Base-by-base conservation (phyloP, 2,797 vertebrate genomes). In the Chiroxiphia lanceolata region DNA sequence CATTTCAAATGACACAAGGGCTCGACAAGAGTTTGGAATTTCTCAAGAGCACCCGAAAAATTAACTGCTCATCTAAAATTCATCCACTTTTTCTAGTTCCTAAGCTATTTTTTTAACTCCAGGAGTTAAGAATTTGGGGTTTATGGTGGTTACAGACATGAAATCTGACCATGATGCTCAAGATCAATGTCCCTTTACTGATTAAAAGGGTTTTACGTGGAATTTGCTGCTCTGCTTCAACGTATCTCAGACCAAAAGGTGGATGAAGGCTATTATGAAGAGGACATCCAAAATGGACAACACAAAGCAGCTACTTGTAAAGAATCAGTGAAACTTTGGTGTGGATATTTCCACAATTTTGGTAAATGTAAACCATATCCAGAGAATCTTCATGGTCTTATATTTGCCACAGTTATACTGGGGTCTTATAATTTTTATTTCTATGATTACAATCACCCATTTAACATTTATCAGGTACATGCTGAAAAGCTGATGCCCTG, bases 171-270 rank as follows among this genome's bases (percentile, higher is more conserved):
- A 8, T 0, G 0, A 34, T 13, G 22, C 12, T 77, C 15, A 13
- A 64, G 42, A 13, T 21, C 23, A 2, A 8, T 13, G 15, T 45
- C 23, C 26, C 20, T 68, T 83, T 40, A 31, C 3, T 2, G 15
- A 87, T 15, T 13, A 16, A 40, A 42, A 42, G 4, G 4, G 3
- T 16, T 79, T 80, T 11, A 16, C 2, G 8, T 11, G 14, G 53
- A 70, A 67, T 17, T 38, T 59, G 8, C 23, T 54, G 27, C 25
- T 59, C 44, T 53, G n/a, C 40, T 64, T 68, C 40, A 15, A 3
- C 1, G 0, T 3, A 50, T 21, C 19, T 50, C 33, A 11, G 53
- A 38, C 18, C 15, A 42, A 65, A 50, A 12, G 0, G 1, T 18
- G 48, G 20, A 45, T 26, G 44, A 71, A 71, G 3, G 6, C 17